Percentiles rank a stretch among this genome's conserved stretches.
These are phyloP conservation scores for Platyrinchus mystaceus DNA, from an alignment of 2,797 vertebrate species.

Conservation along the genomic window DNA sequence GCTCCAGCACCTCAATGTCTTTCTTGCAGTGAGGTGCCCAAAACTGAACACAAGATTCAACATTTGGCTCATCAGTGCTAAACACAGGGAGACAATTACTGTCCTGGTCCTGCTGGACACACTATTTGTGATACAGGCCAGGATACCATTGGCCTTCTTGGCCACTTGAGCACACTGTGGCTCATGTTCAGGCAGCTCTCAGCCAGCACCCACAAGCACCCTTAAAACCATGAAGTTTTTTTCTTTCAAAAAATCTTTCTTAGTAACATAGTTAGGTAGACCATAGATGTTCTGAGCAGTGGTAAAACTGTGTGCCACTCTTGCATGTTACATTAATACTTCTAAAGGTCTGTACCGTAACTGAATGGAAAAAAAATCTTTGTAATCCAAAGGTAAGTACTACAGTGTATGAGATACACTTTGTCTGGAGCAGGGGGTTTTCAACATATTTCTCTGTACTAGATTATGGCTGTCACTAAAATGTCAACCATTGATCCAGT, in stretches of 20 bases:
- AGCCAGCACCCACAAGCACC: neutral
- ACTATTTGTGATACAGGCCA: neutral
- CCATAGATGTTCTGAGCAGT: neutral
- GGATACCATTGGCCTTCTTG: neutral
- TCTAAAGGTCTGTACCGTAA: neutral
- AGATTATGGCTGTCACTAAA: neutral
- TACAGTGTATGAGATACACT: neutral
- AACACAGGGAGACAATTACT: accelerated
- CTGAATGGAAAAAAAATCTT: neutral
- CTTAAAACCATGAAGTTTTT: neutral
- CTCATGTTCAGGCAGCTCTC: neutral
- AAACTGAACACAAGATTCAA: accelerated
- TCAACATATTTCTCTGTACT: neutral
- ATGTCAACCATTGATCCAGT: slow-evolving; percentile 5
- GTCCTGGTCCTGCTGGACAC: neutral
- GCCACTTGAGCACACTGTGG: neutral
- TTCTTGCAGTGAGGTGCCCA: neutral
- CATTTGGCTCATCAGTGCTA: accelerated
- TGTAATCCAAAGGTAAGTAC: neutral
- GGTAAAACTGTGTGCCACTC: neutral
- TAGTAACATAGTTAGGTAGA: neutral
- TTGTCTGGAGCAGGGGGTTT: neutral
- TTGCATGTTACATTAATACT: neutral
- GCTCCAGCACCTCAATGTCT: accelerated
- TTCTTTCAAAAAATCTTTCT: neutral